Evolutionary conservation across 2,888 invertebrate genomes (phyloP).

Genomic region (Dione vanillae): DNA sequence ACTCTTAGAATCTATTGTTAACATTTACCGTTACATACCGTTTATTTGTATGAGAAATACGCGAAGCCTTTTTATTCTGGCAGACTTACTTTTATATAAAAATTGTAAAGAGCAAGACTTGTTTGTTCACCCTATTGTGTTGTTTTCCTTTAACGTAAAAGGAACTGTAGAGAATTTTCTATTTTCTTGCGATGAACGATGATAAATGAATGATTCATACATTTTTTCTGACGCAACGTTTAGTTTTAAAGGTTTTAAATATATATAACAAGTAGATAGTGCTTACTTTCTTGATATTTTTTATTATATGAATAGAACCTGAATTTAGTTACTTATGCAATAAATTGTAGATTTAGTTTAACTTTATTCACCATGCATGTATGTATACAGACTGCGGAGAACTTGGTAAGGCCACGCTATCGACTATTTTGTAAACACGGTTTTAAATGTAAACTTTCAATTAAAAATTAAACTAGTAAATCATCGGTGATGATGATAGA

Average conservation of each 20-base stretch:
- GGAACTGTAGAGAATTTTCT: slow-evolving; percentile 3
- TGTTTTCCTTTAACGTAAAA: slow-evolving; percentile 21
- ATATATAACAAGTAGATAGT: no score
- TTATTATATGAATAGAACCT: no score
- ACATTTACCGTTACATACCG: background rate
- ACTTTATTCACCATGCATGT: no score
- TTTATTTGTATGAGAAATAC: slow-evolving; percentile 7
- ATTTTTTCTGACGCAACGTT: slow-evolving; percentile 4
- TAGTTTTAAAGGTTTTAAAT: slow-evolving; percentile 3
- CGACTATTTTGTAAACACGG: no score
- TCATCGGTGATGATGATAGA: no score
- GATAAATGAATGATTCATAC: slow-evolving; percentile 20
- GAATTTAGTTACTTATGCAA: no score
- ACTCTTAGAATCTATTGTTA: background rate
- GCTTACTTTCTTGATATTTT: no score
- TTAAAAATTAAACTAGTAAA: no score
- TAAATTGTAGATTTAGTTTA: no score
- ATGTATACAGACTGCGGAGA: no score
- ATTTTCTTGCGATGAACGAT: slow-evolving; percentile 31
- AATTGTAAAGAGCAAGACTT: slow-evolving; percentile 19
- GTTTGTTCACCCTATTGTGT: slow-evolving; percentile 27
- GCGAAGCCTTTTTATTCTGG: background rate
- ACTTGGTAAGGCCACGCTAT: no score
- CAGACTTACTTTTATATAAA: background rate
- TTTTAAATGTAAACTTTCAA: no score